phyloP scores from a whole-genome alignment of 2,797 vertebrate species.

The Knipowitschia caucasica region DNA sequence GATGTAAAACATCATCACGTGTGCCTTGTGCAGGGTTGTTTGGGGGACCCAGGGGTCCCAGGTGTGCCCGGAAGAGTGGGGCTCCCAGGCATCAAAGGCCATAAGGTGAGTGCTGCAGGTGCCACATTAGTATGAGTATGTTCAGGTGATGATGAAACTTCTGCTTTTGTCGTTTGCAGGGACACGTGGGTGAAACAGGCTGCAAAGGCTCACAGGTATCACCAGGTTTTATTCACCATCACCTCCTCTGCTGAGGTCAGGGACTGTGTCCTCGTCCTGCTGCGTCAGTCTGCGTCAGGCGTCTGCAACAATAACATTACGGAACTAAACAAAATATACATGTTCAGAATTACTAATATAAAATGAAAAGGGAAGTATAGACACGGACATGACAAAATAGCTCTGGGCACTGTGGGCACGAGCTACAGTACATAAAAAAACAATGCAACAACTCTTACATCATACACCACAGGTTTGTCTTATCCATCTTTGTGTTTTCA shows the following conservation, averaged over 20 bases:
- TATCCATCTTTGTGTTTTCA: slow-evolving; percentile 39
- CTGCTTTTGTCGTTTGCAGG: slow-evolving; percentile 51
- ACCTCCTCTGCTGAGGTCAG: too few relatives aligned
- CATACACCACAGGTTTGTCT: background rate
- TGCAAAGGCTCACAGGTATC: slow-evolving; percentile 67
- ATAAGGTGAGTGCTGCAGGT: slow-evolving; percentile 60
- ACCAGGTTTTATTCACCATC: background rate
- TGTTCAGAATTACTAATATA: too few relatives aligned
- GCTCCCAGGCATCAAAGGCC: slow-evolving; percentile 75
- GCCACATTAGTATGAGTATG: too few relatives aligned
- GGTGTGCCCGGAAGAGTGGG: slow-evolving; percentile 68
- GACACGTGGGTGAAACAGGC: slow-evolving; percentile 64
- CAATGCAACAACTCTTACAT: too few relatives aligned
- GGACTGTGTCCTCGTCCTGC: too few relatives aligned
- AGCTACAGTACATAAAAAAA: too few relatives aligned
- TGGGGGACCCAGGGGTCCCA: slow-evolving; percentile 66
- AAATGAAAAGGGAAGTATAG: too few relatives aligned
- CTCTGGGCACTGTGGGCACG: too few relatives aligned
- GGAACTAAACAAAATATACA: too few relatives aligned
- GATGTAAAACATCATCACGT: too few relatives aligned
- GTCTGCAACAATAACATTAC: too few relatives aligned
- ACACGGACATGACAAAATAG: too few relatives aligned
- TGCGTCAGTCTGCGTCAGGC: background rate
- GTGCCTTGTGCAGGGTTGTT: slow-evolving; percentile 58
- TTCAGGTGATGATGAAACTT: background rate